Conservation (phyloP, 2,888 invertebrate species). For the Dynastes tityus region DNA sequence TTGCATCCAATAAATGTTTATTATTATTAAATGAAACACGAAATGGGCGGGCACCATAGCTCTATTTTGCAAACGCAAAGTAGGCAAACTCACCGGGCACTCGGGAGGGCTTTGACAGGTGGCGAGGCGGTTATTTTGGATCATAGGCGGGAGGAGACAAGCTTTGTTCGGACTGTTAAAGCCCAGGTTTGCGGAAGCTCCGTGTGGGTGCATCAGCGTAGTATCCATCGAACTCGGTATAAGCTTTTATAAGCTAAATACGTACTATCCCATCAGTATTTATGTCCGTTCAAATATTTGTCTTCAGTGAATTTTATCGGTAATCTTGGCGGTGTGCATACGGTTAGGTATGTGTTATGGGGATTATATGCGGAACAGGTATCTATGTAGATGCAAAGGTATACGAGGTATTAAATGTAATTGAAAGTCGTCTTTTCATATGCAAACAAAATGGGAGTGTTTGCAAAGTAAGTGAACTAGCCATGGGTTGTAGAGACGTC, state of each 20-base stretch:
- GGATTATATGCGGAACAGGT: too few relatives aligned
- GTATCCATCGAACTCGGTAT: neutral
- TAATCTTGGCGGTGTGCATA: neutral
- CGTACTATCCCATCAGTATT: slow-evolving; percentile 13
- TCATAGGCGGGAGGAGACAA: slow-evolving; percentile 10
- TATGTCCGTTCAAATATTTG: slow-evolving; percentile 30
- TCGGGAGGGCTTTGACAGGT: slow-evolving; percentile 31
- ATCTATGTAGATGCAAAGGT: too few relatives aligned
- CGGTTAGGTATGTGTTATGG: too few relatives aligned
- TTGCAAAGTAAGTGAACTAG: too few relatives aligned
- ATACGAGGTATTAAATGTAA: too few relatives aligned
- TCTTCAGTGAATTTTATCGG: slow-evolving; percentile 18
- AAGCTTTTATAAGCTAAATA: slow-evolving; percentile 20
- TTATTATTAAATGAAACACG: slow-evolving; percentile 54
- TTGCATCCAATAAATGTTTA: slow-evolving; percentile 56
- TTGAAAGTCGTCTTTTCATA: too few relatives aligned
- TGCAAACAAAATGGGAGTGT: too few relatives aligned
- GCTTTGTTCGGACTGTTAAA: slow-evolving; percentile 21
- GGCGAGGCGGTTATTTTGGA: slow-evolving; percentile 16
- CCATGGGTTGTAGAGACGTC: too few relatives aligned
- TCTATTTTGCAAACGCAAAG: slow-evolving; percentile 52
- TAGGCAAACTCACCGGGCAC: slow-evolving; percentile 51
- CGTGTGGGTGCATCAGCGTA: neutral
- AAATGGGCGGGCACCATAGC: slow-evolving; percentile 52
- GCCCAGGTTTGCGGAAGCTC: neutral